A percentile compares a stretch with the other conserved stretches of the same genome.
These are phyloP conservation scores for Sula dactylatra DNA, from an alignment of 2,113 vertebrate genomes.

Conservation along the genomic window DNA sequence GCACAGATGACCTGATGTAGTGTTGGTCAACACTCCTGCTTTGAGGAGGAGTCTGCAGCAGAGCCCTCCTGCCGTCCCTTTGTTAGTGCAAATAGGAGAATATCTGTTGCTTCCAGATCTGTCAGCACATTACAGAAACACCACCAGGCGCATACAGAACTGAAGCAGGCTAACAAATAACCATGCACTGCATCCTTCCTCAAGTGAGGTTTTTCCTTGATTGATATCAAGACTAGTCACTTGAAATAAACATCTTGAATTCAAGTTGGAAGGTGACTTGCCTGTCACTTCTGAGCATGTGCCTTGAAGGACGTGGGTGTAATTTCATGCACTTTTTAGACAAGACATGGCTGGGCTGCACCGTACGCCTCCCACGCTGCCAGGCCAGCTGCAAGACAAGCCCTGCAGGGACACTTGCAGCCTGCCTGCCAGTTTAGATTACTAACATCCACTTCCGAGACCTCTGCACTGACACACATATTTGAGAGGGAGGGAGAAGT, in stretches of 20 bases:
- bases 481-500: background rate
- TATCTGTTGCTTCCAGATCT: background rate
- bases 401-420: background rate
- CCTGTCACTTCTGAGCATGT: background rate
- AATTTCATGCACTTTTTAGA: background rate
- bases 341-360: background rate
- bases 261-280: background rate
- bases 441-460: background rate
- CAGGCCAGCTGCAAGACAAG: background rate
- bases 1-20: background rate
- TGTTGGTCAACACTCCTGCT: background rate
- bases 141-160: accelerated
- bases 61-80: background rate
- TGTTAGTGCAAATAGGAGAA: background rate
- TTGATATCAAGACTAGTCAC: too few relatives aligned
- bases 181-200: accelerated
- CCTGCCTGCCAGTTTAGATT: background rate
- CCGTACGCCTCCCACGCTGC: accelerated
- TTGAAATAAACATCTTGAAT: background rate
- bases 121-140: accelerated
- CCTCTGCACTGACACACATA: background rate
- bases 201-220: background rate
- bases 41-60: background rate
- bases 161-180: accelerated
- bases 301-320: background rate